phyloP scores from a whole-genome alignment of 2,888 invertebrate genomes.

The Litoditis marina region DNA sequence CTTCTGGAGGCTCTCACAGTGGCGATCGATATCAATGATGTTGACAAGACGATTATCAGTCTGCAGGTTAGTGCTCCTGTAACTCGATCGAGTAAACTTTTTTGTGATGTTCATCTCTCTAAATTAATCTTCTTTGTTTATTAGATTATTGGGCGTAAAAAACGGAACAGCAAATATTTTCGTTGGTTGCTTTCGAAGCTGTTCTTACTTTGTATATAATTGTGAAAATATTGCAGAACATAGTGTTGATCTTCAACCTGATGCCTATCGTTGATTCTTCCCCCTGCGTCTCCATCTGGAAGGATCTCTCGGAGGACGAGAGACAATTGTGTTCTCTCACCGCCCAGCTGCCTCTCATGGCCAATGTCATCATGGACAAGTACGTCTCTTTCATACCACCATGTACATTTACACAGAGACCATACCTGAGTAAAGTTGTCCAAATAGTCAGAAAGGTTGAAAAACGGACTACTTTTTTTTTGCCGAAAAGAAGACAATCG shows the following conservation, averaged over 20 bases:
- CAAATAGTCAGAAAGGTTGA: no score
- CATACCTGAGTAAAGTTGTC: no score
- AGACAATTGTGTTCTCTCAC: slow-evolving; percentile 17
- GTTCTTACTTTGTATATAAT: no score
- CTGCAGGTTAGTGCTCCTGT: slow-evolving; percentile 7
- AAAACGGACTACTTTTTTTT: no score
- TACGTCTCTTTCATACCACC: neutral
- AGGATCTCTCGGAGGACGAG: slow-evolving; percentile 23
- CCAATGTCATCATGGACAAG: slow-evolving; percentile 18
- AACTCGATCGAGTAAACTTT: no score
- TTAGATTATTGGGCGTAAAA: no score
- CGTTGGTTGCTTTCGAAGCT: no score
- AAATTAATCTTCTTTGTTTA: no score
- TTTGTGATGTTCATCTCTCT: no score
- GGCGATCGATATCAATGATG: slow-evolving; percentile 41
- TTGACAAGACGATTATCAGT: slow-evolving; percentile 12
- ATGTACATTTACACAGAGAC: no score
- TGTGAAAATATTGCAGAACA: slow-evolving; percentile 8
- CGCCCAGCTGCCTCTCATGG: slow-evolving; percentile 11
- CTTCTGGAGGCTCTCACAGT: slow-evolving; percentile 31
- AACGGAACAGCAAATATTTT: no score
- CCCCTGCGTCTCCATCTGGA: slow-evolving; percentile 2
- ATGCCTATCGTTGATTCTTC: slow-evolving; percentile 23
- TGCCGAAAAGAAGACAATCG: no score
- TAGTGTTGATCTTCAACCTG: slow-evolving; percentile 19